Evolutionary conservation across 1,140 invertebrate species (phyloP).

Genomic region (Zeugodacus cucurbitae): DNA sequence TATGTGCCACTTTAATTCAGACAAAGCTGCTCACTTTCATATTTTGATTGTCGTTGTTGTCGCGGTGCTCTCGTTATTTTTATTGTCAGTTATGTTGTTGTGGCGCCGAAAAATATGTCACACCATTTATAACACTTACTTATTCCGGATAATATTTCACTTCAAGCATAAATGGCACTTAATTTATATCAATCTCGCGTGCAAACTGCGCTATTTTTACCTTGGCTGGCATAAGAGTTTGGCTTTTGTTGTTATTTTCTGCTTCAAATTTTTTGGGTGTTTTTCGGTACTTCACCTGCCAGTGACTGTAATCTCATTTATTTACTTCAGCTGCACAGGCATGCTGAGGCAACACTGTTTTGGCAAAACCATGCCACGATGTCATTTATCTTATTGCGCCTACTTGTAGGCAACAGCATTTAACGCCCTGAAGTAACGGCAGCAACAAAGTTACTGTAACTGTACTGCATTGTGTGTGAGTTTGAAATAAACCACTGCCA

Average conservation of each 20-base stretch:
- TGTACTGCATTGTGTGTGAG: not conserved
- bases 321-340: not conserved
- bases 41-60: not conserved
- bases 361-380: not conserved
- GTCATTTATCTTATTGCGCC: conserved; percentile 21
- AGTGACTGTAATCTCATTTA: not conserved
- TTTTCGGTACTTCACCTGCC: not conserved
- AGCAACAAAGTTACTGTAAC: not conserved
- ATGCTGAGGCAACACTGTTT: not conserved
- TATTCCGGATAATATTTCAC: conserved; percentile 25
- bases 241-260: not conserved
- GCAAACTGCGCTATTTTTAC: not conserved
- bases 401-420: not conserved
- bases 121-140: conserved; percentile 13
- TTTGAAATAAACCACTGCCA: not conserved
- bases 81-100: not conserved
- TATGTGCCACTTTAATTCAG: too few relatives aligned
- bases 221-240: not conserved
- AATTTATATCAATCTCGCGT: conserved; percentile 19
- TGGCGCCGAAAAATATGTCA: not conserved
- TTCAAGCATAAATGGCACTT: not conserved
- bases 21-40: not conserved
- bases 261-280: not conserved
- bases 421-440: not conserved
- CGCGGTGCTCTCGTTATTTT: not conserved